Evolutionary conservation across 2,113 vertebrate species (phyloP).

Genomic region (Dascyllus trimaculatus): DNA sequence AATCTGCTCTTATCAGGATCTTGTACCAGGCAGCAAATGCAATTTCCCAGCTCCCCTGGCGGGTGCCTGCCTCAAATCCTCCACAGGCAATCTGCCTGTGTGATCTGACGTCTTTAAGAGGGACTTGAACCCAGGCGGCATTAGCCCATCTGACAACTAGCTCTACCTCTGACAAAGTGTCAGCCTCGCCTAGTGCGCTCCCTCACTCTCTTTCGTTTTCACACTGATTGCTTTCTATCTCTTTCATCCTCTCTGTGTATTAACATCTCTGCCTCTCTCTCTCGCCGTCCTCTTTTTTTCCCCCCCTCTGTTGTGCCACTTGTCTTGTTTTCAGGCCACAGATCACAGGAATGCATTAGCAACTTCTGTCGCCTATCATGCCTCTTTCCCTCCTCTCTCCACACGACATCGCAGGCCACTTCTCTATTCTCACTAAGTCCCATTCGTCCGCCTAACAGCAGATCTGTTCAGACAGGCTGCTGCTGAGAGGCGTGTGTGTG

Average conservation of each 20-base stretch:
- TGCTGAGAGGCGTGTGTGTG: not conserved
- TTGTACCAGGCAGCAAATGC: constrained; percentile 82
- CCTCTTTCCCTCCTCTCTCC: not conserved
- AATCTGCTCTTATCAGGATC: constrained; percentile 84
- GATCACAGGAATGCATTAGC: constrained; percentile 58
- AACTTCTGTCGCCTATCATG: constrained; percentile 25
- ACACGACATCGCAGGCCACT: constrained; percentile 1
- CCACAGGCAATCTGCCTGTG: constrained; percentile 78
- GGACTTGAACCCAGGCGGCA: constrained; percentile 73
- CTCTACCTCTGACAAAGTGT: constrained; percentile 67
- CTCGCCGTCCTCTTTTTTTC: constrained; percentile 17
- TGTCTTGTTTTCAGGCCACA: constrained; percentile 38
- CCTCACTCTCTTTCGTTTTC: constrained; percentile 41
- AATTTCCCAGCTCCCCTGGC: constrained; percentile 75
- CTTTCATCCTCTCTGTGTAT: constrained; percentile 51
- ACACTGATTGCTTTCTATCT: constrained; percentile 63
- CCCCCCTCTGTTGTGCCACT: constrained; percentile 22
- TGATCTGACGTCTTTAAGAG: constrained; percentile 84
- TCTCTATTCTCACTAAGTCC: constrained; percentile 19
- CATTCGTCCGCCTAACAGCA: constrained; percentile 37
- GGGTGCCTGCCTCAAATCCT: constrained; percentile 74
- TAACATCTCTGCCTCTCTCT: constrained; percentile 41
- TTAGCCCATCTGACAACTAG: constrained; percentile 79
- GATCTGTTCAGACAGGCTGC: constrained; percentile 44
- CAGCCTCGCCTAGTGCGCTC: constrained; percentile 44